Evolutionary conservation across 2,113 vertebrate genomes (phyloP).

Genomic region (Zeus faber): DNA sequence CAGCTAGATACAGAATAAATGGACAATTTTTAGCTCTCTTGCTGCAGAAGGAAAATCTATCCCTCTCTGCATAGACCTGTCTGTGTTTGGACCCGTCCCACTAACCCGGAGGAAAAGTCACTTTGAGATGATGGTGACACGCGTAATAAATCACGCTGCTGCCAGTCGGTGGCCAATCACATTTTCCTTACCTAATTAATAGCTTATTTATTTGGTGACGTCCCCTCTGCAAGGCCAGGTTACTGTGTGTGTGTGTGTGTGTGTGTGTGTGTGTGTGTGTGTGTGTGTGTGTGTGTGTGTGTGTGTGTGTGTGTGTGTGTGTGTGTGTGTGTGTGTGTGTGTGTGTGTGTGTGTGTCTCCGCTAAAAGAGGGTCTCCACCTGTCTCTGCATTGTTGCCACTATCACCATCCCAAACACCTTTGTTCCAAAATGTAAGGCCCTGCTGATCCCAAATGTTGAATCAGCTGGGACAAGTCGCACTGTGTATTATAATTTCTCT

Average conservation of each 20-base stretch:
- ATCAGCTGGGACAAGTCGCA: too few relatives aligned
- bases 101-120: slow-evolving; percentile 60
- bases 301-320: slow-evolving; percentile 19
- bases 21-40: slow-evolving; percentile 60
- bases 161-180: slow-evolving; percentile 64
- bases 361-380: slow-evolving; percentile 44
- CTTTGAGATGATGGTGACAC: slow-evolving; percentile 68
- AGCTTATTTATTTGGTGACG: slow-evolving; percentile 71
- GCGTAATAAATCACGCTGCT: slow-evolving; percentile 73
- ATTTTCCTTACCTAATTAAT: slow-evolving; percentile 78
- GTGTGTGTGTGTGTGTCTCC: background rate
- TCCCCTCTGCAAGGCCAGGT: slow-evolving; percentile 28
- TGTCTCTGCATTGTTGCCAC: slow-evolving; percentile 27
- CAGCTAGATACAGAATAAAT: slow-evolving; percentile 66
- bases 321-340: slow-evolving; percentile 16
- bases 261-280: slow-evolving; percentile 5
- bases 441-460: background rate
- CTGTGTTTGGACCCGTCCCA: slow-evolving; percentile 60
- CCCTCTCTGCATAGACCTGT: slow-evolving; percentile 46
- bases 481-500: too few relatives aligned
- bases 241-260: too few relatives aligned
- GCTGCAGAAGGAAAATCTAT: slow-evolving; percentile 61
- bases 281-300: slow-evolving; percentile 20
- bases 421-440: background rate
- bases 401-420: too few relatives aligned